phyloP scores from a whole-genome alignment of 2,888 invertebrate genomes.

The Onchidella celtica region DNA sequence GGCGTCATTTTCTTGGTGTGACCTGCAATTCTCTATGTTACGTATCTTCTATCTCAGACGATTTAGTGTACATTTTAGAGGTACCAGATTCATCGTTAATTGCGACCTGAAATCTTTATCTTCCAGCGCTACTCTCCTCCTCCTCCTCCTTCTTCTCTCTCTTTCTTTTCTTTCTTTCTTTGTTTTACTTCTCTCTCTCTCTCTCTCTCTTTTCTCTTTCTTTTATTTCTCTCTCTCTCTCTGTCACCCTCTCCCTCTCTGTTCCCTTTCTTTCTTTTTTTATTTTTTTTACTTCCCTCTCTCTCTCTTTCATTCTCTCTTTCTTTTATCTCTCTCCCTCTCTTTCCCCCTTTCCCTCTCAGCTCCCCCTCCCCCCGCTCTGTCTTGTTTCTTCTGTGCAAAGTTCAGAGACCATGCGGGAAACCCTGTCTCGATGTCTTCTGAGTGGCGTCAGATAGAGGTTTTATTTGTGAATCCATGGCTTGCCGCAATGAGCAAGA shows the following conservation, averaged over 20 bases:
- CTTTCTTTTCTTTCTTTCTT: slow-evolving; percentile 4
- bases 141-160: neutral
- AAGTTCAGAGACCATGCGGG: no score
- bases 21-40: no score
- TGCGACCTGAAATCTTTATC: no score
- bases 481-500: no score
- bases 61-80: no score
- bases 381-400: neutral
- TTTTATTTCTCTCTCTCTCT: neutral
- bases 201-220: neutral
- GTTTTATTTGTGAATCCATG: no score
- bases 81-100: no score
- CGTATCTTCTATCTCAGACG: no score
- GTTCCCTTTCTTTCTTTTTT: neutral
- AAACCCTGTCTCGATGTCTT: no score
- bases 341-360: neutral
- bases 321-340: neutral
- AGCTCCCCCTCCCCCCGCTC: neutral
- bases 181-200: neutral
- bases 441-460: no score
- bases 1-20: no score
- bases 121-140: neutral
- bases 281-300: neutral
- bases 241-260: no score
- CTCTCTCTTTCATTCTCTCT: neutral